Percentiles rank a stretch among this genome's conserved stretches.
These are phyloP conservation scores for Brachyistius frenatus DNA, from an alignment of 2,113 vertebrate species.

Conservation along the genomic window DNA sequence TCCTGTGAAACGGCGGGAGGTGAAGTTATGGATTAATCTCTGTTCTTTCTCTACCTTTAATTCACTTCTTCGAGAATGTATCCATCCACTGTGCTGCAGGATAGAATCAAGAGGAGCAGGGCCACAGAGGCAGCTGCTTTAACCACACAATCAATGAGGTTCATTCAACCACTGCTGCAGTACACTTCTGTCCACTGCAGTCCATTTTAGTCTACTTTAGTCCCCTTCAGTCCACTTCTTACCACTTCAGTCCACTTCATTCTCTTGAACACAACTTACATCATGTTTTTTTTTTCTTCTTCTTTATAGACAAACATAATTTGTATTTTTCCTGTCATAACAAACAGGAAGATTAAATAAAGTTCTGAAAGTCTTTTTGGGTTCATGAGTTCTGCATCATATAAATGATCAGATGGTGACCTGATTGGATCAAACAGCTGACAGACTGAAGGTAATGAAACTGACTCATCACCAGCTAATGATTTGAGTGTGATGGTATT, in stretches of 20 bases:
- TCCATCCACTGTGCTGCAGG: neutral
- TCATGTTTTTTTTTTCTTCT: neutral
- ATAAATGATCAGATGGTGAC: neutral
- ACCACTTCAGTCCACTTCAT: neutral
- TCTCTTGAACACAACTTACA: neutral
- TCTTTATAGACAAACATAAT: neutral
- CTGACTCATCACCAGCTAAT: neutral
- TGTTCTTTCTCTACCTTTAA: neutral
- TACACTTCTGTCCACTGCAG: neutral
- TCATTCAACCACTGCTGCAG: neutral
- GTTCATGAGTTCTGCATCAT: neutral
- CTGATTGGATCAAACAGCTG: neutral
- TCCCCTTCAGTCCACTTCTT: neutral
- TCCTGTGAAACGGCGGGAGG: no score
- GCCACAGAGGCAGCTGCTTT: conserved; percentile 5
- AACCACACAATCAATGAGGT: conserved; percentile 12
- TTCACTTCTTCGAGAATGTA: neutral
- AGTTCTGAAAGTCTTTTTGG: neutral
- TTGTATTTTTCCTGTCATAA: neutral
- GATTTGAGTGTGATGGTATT: no score
- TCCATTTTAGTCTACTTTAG: neutral
- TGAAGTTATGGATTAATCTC: no score
- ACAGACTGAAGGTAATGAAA: neutral
- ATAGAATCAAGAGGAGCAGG: conserved; percentile 1
- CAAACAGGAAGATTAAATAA: neutral